Conservation (phyloP, 2,888 invertebrate species). For the Eristalis intricaria region DNA sequence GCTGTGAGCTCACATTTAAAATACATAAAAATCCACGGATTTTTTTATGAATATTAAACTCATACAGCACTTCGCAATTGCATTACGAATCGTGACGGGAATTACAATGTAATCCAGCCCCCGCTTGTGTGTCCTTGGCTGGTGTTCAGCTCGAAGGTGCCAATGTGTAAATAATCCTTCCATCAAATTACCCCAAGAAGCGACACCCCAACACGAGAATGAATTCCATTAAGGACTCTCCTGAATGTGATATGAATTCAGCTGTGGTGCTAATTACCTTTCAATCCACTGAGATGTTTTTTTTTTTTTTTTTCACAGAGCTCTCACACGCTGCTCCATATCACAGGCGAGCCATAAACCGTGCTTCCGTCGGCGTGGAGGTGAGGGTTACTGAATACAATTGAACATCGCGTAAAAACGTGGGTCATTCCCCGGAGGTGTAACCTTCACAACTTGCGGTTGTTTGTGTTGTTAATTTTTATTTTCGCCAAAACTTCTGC, state of each 20-base stretch:
- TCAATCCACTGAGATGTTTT: background rate
- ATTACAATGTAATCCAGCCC: background rate
- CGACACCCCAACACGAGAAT: background rate
- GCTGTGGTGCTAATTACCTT: conserved; percentile 37
- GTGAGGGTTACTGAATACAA: background rate
- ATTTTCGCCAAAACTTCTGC: conserved; percentile 27
- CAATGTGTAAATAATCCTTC: background rate
- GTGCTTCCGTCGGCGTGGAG: background rate
- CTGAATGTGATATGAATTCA: conserved; percentile 29
- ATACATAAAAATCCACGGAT: background rate
- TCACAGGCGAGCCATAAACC: background rate
- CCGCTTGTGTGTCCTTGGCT: background rate
- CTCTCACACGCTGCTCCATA: background rate
- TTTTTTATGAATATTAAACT: background rate
- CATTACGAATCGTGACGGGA: conserved; percentile 6
- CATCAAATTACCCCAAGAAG: background rate
- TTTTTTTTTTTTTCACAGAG: background rate
- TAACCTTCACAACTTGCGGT: conserved; percentile 48
- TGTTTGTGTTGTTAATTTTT: conserved; percentile 41
- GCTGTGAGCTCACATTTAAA: background rate
- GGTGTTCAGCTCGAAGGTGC: background rate
- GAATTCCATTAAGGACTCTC: conserved; percentile 15
- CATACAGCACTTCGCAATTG: conserved; percentile 1
- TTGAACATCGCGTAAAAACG: conserved; percentile 21
- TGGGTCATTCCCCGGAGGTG: conserved; percentile 37